Evolutionary conservation across 2,888 invertebrate genomes (phyloP), one percentile per base, ranked within the genome.

Genomic region (Melanophora roralis): DNA sequence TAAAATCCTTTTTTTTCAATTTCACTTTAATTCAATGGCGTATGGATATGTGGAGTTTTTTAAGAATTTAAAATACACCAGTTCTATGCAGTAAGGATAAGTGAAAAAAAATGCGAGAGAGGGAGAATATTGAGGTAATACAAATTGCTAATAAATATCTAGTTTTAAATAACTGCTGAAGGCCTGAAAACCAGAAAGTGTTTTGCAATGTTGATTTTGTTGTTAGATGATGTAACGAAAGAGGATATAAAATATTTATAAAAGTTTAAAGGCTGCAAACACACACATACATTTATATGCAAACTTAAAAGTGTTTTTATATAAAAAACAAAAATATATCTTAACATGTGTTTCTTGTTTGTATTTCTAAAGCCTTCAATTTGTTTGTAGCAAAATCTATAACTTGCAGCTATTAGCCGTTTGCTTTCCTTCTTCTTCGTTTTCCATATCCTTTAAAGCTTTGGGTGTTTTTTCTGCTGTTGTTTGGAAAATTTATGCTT

Each of bases 351-450:
- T 75, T 68, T 53, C 11, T 19, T 76, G 36, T 55, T 55, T 9
- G 12, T 47, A 12, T 32, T 43, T 19, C 11, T 62, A 27, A 32
- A 51, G 38, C 9, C 64, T 47, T 67, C 60, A 72, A 76, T 73
- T 80, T 80, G 76, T 68, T 76, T 76, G 51, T 38, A 71, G 23
- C 47, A 57, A 76, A 76, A 80, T 80, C 80, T 80, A 80, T 80
- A 76, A 73, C 76, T 73, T 80, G 79, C 76, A 76, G 76, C 72
- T 80, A 72, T 67, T 73, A 59, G 69, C 47, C 60, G 53, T 75
- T 78, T 73, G 12, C 16, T 55, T 43, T 19, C 16, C 11, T 64
- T 49, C 36, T 51, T 12, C 23, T 36, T 47, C 11, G 47, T 36
- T 65, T 71, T 59, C 49, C 64, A 47, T 36, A 27, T 43, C n/a